A percentile compares a stretch with the other conserved stretches of the same genome.
Evolutionary conservation across 2,888 invertebrate genomes (phyloP).

Genomic region (Andrena flavipes): DNA sequence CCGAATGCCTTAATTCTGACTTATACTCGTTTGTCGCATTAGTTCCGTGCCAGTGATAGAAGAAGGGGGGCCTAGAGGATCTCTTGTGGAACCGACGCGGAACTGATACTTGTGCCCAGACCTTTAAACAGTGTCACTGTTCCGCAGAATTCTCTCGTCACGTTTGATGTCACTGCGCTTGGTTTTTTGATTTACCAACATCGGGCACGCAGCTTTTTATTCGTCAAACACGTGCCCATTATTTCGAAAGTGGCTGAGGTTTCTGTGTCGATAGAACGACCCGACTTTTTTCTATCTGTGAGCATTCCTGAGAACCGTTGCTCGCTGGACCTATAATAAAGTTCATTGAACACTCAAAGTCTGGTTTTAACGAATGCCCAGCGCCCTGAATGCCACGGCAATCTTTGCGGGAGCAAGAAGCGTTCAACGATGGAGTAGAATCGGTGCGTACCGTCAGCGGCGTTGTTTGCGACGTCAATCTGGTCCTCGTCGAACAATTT

Average conservation of each 20-base stretch:
- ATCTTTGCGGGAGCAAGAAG: conserved; percentile 28
- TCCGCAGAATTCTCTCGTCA: conserved; percentile 38
- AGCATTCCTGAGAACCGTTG: conserved; percentile 13
- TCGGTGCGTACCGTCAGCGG: conserved; percentile 16
- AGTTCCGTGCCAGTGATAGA: too few relatives aligned
- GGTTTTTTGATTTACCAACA: conserved; percentile 51
- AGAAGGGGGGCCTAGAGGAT: too few relatives aligned
- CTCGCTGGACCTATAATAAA: conserved; percentile 22
- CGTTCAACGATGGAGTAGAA: conserved; percentile 2
- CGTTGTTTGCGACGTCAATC: conserved; percentile 7
- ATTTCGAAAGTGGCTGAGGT: conserved; percentile 54
- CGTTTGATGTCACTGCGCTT: conserved; percentile 47
- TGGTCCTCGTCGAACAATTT: neutral
- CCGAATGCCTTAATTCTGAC: too few relatives aligned
- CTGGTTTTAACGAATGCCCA: conserved; percentile 4
- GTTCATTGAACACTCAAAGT: conserved; percentile 28
- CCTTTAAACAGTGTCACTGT: neutral
- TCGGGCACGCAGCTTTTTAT: conserved; percentile 41
- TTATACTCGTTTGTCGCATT: too few relatives aligned
- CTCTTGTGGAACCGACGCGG: too few relatives aligned
- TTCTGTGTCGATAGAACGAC: conserved; percentile 29
- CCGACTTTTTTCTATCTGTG: conserved; percentile 46
- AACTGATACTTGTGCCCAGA: too few relatives aligned
- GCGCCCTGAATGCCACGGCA: neutral
- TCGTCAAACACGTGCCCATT: conserved; percentile 47